A percentile compares a stretch with the other conserved stretches of the same genome.
These are phyloP conservation scores for Sylvia atricapilla DNA, from an alignment of 2,113 vertebrate species.

Conservation along the genomic window DNA sequence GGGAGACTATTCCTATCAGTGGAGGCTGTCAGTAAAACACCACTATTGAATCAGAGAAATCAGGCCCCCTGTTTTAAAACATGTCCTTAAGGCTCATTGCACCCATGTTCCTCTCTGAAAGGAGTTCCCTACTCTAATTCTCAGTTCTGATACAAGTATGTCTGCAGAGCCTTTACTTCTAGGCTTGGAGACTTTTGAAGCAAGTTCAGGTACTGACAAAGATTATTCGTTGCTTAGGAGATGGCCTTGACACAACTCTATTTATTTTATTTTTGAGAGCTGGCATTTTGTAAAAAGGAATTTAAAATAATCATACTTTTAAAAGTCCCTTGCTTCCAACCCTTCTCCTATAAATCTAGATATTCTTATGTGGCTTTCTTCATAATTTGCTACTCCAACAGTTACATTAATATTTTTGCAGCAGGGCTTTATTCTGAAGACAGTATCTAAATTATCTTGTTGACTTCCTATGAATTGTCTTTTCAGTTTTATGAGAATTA, in stretches of 20 bases:
- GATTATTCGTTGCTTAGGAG: not conserved
- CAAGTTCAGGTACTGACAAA: not conserved
- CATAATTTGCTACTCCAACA: not conserved
- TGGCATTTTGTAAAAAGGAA: not conserved
- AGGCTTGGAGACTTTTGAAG: not conserved
- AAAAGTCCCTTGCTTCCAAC: not conserved
- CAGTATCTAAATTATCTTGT: not conserved
- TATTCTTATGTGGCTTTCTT: not conserved
- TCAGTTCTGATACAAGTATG: not conserved
- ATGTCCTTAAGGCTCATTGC: not conserved
- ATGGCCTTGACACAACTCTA: not conserved
- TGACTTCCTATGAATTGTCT: not conserved
- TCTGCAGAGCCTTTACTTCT: not conserved
- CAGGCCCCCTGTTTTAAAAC: not conserved
- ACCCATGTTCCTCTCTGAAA: not conserved
- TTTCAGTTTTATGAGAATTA: not conserved
- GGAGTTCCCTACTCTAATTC: not conserved
- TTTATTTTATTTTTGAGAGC: not conserved
- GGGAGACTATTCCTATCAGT: accelerated
- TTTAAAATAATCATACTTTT: not conserved
- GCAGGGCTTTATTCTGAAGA: not conserved
- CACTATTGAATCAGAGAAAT: not conserved
- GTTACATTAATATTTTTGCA: not conserved
- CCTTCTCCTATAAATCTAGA: not conserved
- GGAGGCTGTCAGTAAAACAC: not conserved